Percentiles rank a stretch among this genome's conserved stretches.
Conservation (phyloP, 23 tunicate species). For the Ascidia mentula region DNA sequence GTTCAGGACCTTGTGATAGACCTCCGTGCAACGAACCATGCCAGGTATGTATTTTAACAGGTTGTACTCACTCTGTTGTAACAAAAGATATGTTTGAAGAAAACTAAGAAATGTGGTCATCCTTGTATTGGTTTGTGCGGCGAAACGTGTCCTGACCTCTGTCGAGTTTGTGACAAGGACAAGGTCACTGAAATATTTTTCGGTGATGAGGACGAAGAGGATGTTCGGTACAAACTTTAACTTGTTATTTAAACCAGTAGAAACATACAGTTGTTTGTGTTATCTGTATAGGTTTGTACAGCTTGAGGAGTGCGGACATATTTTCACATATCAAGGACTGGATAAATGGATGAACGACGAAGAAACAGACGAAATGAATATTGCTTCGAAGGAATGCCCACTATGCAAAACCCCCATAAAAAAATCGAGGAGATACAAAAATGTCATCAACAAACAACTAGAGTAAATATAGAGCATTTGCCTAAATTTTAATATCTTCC, state of each 20-base stretch:
- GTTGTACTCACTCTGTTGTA: too few relatives aligned
- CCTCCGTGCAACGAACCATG: slow-evolving; percentile 75
- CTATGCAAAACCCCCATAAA: slow-evolving; percentile 59
- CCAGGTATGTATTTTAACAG: too few relatives aligned
- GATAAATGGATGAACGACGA: slow-evolving; percentile 51
- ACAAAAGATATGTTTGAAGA: too few relatives aligned
- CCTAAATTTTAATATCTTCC: too few relatives aligned
- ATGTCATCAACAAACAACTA: slow-evolving; percentile 41
- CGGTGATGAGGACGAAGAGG: not conserved
- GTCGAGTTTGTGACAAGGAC: not conserved
- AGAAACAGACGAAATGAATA: slow-evolving; percentile 31
- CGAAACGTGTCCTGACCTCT: slow-evolving; percentile 20
- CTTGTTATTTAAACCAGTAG: too few relatives aligned
- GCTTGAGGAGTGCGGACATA: slow-evolving; percentile 49
- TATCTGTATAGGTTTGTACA: slow-evolving; percentile 58
- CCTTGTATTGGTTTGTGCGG: slow-evolving; percentile 12
- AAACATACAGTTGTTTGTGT: too few relatives aligned
- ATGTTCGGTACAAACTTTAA: too few relatives aligned
- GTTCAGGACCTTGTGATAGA: slow-evolving; percentile 80
- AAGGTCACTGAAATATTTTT: not conserved
- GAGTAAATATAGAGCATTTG: too few relatives aligned
- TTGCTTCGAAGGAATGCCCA: slow-evolving; percentile 63
- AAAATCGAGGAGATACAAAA: slow-evolving; percentile 41
- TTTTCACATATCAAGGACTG: slow-evolving; percentile 52
- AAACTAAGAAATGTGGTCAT: too few relatives aligned